Conservation (phyloP, 2,797 vertebrate species). For the Trichosurus vulpecula region DNA sequence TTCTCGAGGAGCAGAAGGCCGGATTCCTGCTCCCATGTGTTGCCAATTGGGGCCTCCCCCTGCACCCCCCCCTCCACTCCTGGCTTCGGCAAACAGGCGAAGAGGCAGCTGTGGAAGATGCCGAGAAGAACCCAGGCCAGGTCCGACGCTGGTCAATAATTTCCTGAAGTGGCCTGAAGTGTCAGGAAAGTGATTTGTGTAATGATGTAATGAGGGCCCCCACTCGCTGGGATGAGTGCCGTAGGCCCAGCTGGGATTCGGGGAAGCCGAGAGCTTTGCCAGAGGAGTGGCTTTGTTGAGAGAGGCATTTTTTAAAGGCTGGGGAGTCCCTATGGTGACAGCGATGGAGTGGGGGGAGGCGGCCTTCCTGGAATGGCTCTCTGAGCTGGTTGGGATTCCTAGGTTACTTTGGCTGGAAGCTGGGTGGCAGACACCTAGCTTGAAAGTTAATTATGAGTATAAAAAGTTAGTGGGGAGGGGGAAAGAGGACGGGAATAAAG, state of each 20-base stretch:
- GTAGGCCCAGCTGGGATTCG: slow-evolving; percentile 47
- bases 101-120: slow-evolving; percentile 32
- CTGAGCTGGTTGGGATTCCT: not conserved
- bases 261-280: slow-evolving; percentile 47
- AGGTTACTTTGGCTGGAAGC: not conserved
- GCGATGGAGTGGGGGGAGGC: slow-evolving; percentile 1
- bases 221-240: slow-evolving; percentile 12
- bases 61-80: not conserved
- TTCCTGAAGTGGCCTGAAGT: slow-evolving; percentile 62
- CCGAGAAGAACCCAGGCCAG: slow-evolving; percentile 22
- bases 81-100: not conserved
- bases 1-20: not conserved
- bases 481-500: not conserved
- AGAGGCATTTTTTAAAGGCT: slow-evolving; percentile 43
- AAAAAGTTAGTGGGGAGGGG: slow-evolving; percentile 1
- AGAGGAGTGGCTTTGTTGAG: slow-evolving; percentile 45
- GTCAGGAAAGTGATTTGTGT: slow-evolving; percentile 80
- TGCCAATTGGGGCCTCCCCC: not conserved
- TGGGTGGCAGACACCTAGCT: not conserved
- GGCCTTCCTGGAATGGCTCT: not conserved
- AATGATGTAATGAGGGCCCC: slow-evolving; percentile 54
- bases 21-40: not conserved
- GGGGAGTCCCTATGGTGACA: slow-evolving; percentile 2
- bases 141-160: slow-evolving; percentile 41
- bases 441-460: slow-evolving; percentile 35